Conservation (phyloP, 2,888 invertebrate genomes). For the Orthosia gothica region DNA sequence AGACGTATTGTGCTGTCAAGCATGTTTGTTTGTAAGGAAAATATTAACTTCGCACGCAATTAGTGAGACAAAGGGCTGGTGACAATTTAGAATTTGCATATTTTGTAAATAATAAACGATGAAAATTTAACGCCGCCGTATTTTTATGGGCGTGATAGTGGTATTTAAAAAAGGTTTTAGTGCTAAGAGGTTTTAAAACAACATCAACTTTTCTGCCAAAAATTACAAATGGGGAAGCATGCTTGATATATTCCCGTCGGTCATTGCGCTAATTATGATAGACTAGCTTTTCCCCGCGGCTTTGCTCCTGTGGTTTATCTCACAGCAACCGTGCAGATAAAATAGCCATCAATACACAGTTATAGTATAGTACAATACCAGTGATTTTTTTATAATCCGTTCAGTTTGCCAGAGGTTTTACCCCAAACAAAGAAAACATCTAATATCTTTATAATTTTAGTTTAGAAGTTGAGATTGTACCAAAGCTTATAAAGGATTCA, state of each 20-base stretch:
- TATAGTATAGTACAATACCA: too few species aligned
- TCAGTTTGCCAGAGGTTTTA: too few species aligned
- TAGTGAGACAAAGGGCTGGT: conserved; percentile 61
- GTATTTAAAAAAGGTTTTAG: conserved; percentile 6
- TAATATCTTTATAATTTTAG: too few species aligned
- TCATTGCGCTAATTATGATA: too few species aligned
- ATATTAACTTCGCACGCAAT: conserved; percentile 66
- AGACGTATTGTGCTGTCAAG: conserved; percentile 67
- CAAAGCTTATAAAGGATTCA: too few species aligned
- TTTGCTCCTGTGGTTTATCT: too few species aligned
- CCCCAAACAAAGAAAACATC: too few species aligned
- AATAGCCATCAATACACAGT: too few species aligned
- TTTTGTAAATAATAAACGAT: conserved; percentile 36
- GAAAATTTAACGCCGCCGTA: neutral
- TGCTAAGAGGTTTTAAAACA: neutral
- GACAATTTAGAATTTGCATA: conserved; percentile 72
- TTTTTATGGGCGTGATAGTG: neutral
- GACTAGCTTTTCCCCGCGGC: too few species aligned
- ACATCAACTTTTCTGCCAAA: neutral
- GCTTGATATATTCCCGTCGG: neutral
- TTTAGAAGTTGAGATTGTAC: too few species aligned
- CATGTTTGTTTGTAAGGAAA: conserved; percentile 69
- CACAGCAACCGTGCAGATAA: too few species aligned
- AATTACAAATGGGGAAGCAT: neutral
- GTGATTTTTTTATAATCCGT: too few species aligned